phyloP scores from a whole-genome alignment of 2,888 invertebrate genomes.

The Agapostemon virescens region DNA sequence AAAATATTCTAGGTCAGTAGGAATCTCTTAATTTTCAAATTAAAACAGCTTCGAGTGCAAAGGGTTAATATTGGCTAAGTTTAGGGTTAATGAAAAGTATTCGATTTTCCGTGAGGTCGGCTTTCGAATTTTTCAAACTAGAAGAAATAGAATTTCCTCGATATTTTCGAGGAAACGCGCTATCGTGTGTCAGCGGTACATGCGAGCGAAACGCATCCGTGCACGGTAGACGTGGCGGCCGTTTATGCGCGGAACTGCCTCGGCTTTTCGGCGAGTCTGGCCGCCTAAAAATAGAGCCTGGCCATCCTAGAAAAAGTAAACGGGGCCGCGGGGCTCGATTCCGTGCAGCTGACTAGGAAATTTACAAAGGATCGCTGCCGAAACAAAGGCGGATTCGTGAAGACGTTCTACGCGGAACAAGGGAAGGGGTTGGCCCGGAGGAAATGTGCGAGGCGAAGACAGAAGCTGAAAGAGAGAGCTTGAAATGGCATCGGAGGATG shows the following conservation, averaged over 20 bases:
- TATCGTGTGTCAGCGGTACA: too few species aligned
- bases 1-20: too few species aligned
- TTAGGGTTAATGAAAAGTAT: too few species aligned
- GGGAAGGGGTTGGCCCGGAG: neutral
- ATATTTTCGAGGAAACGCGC: neutral
- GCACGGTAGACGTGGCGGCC: slow-evolving; percentile 20
- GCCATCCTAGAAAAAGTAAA: slow-evolving; percentile 73
- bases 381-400: slow-evolving; percentile 72
- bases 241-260: slow-evolving; percentile 54
- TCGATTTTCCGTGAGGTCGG: too few species aligned
- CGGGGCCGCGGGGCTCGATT: slow-evolving; percentile 60
- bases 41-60: too few species aligned
- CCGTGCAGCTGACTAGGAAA: slow-evolving; percentile 75
- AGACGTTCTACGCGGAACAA: slow-evolving; percentile 53
- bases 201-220: slow-evolving; percentile 6
- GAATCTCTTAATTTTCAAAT: too few species aligned
- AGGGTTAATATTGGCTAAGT: too few species aligned
- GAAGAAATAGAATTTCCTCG: too few species aligned
- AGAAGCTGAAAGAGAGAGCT: slow-evolving; percentile 24
- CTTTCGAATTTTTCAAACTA: too few species aligned
- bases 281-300: slow-evolving; percentile 72
- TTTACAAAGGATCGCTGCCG: slow-evolving; percentile 71
- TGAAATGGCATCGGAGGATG: neutral
- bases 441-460: slow-evolving; percentile 38
- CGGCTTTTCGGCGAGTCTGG: slow-evolving; percentile 62